Percentiles rank a stretch among this genome's conserved stretches.
Evolutionary conservation across 2,888 invertebrate species (phyloP).

Genomic region (Hybos culiciformis): DNA sequence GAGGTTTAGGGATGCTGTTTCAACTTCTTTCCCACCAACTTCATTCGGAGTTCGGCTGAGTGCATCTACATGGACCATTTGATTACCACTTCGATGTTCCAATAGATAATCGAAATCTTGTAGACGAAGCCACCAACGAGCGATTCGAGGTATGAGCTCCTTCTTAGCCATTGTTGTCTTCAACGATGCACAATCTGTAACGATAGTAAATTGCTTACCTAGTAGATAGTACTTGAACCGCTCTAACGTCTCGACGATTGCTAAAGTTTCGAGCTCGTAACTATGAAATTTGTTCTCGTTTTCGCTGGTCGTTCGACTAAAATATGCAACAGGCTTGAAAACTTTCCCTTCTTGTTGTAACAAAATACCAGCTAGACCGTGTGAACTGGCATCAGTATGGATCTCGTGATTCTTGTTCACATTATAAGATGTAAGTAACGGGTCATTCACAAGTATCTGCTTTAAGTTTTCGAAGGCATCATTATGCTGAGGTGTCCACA

Average conservation of each 20-base stretch:
- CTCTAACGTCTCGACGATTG: conserved; percentile 2
- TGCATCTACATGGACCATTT: conserved; percentile 3
- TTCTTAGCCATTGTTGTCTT: conserved; percentile 13
- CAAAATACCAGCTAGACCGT: not conserved
- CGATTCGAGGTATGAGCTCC: conserved; percentile 13
- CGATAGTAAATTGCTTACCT: not conserved
- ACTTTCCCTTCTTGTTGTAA: not conserved
- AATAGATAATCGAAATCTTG: conserved; percentile 5
- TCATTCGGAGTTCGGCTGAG: conserved; percentile 1
- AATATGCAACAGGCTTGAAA: conserved; percentile 2
- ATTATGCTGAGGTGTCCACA: too few relatives aligned
- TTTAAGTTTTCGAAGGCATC: too few relatives aligned
- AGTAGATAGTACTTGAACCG: not conserved
- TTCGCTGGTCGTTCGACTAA: not conserved
- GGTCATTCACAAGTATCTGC: too few relatives aligned
- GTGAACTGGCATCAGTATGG: not conserved
- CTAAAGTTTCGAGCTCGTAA: conserved; percentile 7
- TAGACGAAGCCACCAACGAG: conserved; percentile 4
- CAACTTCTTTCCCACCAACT: not conserved
- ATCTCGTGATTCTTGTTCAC: too few relatives aligned
- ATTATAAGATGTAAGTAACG: not conserved
- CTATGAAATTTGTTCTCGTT: conserved; percentile 1
- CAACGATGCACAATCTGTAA: conserved; percentile 6
- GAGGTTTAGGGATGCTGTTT: not conserved
- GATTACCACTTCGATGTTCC: not conserved